A percentile compares a stretch with the other conserved stretches of the same genome.
These are phyloP conservation scores for Strigamia crassipes DNA, from an alignment of 2,888 invertebrate genomes.

Conservation along the genomic window DNA sequence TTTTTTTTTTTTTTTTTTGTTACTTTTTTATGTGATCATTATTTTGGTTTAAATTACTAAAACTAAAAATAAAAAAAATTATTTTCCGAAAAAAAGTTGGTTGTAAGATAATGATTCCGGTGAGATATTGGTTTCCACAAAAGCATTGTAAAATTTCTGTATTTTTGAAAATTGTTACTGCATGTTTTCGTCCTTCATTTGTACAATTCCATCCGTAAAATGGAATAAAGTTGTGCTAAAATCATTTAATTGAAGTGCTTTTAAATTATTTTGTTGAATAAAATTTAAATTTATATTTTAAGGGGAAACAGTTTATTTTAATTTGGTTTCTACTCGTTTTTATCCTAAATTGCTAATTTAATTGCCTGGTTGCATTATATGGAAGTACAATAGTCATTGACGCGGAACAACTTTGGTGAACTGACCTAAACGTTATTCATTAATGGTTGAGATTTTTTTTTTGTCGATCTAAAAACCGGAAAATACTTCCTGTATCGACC, in stretches of 20 bases:
- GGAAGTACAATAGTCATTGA: too few species aligned
- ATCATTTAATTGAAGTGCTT: not conserved
- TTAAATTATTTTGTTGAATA: too few species aligned
- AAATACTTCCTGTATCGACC: too few species aligned
- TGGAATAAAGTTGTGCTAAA: conserved; percentile 20
- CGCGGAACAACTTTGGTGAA: too few species aligned
- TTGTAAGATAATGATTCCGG: not conserved
- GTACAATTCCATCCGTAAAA: not conserved
- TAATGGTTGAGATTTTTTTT: too few species aligned
- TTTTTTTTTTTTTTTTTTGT: not conserved
- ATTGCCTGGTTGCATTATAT: too few species aligned
- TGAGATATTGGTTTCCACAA: not conserved
- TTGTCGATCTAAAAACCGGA: too few species aligned
- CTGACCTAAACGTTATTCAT: too few species aligned
- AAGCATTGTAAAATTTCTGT: not conserved
- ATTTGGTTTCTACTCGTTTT: not conserved
- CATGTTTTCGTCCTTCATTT: conserved; percentile 5
- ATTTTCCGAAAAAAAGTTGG: not conserved
- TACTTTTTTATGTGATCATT: not conserved
- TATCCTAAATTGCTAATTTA: too few species aligned
- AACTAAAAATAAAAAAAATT: not conserved
- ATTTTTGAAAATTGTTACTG: conserved; percentile 1
- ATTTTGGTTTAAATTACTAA: not conserved
- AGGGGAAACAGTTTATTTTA: too few species aligned
- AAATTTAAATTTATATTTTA: too few species aligned